Conservation (phyloP, 2,113 vertebrate species). For the mouse (Mus musculus) region GRCm39 chr12:92053501-92054000, state of each 20-base stretch:
- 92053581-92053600: not conserved
- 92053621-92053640: not conserved
- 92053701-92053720: not conserved
- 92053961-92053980: not conserved
- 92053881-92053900: not conserved
- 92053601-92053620: not conserved
- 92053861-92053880: not conserved
- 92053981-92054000: not conserved
- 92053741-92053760: conserved; percentile 26
- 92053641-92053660: conserved; percentile 17
- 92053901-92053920: conserved; percentile 45
- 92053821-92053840: not conserved
- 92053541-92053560: not conserved
- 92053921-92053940: conserved; percentile 33
- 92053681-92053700: conserved; percentile 8
- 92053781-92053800: not conserved
- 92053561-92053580: not conserved
- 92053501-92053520: conserved; percentile 23
- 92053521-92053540: not conserved
- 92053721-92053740: not conserved
- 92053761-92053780: conserved; percentile 21
- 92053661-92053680: conserved; percentile 35
- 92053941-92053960: conserved; percentile 44
- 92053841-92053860: not conserved
- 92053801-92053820: not conserved